Conservation (phyloP, 2,888 invertebrate genomes). For the Drosophila ustulata region DNA sequence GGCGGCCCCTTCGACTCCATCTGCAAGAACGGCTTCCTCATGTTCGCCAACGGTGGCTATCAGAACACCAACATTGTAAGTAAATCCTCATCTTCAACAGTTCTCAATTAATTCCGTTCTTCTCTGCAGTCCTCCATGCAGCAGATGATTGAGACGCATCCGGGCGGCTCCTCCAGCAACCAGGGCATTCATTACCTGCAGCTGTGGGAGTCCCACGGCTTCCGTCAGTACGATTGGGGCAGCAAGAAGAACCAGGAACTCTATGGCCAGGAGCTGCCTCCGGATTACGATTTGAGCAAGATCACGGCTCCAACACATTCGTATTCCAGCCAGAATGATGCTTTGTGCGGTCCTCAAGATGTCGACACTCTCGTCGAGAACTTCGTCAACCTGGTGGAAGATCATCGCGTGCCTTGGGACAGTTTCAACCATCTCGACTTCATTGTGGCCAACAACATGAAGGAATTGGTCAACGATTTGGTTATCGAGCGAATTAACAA, state of each 20-base stretch:
- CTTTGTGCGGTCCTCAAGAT: slow-evolving; percentile 74
- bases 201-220: slow-evolving; percentile 61
- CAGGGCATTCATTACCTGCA: slow-evolving; percentile 82
- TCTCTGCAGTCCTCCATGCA: slow-evolving; percentile 65
- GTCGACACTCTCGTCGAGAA: slow-evolving; percentile 70
- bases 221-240: slow-evolving; percentile 82
- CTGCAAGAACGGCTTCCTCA: slow-evolving; percentile 71
- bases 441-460: slow-evolving; percentile 76
- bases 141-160: slow-evolving; percentile 77
- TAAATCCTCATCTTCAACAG: neutral
- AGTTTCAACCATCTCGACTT: slow-evolving; percentile 83
- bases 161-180: slow-evolving; percentile 80
- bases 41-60: slow-evolving; percentile 75
- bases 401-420: slow-evolving; percentile 75
- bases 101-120: neutral
- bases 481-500: slow-evolving; percentile 63
- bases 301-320: slow-evolving; percentile 74
- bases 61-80: slow-evolving; percentile 71
- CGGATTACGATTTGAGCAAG: slow-evolving; percentile 75
- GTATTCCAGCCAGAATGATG: slow-evolving; percentile 80
- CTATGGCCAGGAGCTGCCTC: slow-evolving; percentile 74
- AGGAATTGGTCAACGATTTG: slow-evolving; percentile 72
- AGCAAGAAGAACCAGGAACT: slow-evolving; percentile 61
- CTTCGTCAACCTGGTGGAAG: slow-evolving; percentile 61
- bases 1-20: slow-evolving; percentile 42